These are phyloP conservation scores for Salpingus planirostris DNA, from an alignment of 2,888 invertebrate genomes.

Conservation along the genomic window DNA sequence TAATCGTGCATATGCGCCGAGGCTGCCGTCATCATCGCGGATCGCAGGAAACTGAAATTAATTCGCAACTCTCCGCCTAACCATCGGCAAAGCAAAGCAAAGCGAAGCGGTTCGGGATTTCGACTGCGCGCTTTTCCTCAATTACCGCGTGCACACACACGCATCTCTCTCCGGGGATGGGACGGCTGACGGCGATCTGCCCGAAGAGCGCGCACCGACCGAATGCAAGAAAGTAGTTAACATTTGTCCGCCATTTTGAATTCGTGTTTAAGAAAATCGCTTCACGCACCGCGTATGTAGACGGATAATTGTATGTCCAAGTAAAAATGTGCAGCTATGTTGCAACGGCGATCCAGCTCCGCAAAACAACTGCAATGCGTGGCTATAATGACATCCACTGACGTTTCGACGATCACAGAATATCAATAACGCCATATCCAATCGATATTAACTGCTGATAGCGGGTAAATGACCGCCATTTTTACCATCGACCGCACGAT, in stretches of 20 bases:
- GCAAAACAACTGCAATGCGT: constrained; percentile 24
- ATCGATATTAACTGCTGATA: constrained; percentile 23
- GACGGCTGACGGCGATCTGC: no score
- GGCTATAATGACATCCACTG: constrained; percentile 26
- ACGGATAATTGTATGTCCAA: constrained; percentile 29
- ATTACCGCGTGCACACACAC: no score
- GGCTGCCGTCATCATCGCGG: no score
- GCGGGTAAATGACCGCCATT: constrained; percentile 20
- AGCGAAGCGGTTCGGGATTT: no score
- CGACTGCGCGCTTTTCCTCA: no score
- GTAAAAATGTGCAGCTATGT: constrained; percentile 31
- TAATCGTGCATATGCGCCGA: no score
- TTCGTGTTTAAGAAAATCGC: constrained; percentile 29
- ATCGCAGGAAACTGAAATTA: no score
- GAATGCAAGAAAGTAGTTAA: constrained; percentile 27
- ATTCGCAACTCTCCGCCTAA: no score
- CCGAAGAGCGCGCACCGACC: no score
- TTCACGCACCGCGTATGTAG: constrained; percentile 28
- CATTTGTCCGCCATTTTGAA: constrained; percentile 28
- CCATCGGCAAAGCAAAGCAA: no score
- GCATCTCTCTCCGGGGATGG: no score
- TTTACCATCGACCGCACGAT: constrained; percentile 7
- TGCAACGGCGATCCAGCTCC: constrained; percentile 25
- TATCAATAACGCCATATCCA: constrained; percentile 26
- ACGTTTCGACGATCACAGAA: constrained; percentile 28